These are phyloP conservation scores for Notolabrus celidotus DNA, from an alignment of 2,797 vertebrate species.

Conservation along the genomic window DNA sequence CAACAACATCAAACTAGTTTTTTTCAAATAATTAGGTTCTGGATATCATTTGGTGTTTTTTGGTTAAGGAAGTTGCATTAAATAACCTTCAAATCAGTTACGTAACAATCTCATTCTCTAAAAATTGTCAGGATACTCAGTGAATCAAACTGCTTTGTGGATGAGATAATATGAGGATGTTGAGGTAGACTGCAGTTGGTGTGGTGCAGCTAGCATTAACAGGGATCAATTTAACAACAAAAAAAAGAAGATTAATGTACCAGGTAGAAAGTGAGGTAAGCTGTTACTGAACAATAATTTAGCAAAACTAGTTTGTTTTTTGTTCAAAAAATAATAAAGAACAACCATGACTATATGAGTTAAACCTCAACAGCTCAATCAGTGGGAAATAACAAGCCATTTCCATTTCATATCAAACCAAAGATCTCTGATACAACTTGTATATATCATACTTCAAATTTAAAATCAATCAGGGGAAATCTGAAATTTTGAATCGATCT, in stretches of 20 bases:
- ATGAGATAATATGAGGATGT: neutral
- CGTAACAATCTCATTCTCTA: neutral
- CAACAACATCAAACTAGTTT: neutral
- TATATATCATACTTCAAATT: neutral
- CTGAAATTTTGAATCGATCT: neutral
- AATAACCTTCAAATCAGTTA: neutral
- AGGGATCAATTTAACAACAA: neutral
- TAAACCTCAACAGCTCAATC: neutral
- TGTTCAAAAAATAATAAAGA: neutral
- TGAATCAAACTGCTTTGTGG: slow-evolving; percentile 16
- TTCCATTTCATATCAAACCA: neutral
- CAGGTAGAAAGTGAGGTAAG: too few species aligned
- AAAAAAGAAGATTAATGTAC: slow-evolving; percentile 8
- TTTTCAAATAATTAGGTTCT: slow-evolving; percentile 33
- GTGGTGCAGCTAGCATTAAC: neutral
- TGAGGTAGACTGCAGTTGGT: slow-evolving; percentile 48
- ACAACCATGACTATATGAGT: neutral
- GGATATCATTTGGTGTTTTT: slow-evolving; percentile 54
- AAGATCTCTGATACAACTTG: neutral
- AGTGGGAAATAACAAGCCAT: neutral
- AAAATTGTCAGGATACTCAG: neutral
- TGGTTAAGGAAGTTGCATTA: neutral
- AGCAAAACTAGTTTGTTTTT: neutral
- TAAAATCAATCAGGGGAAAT: neutral
- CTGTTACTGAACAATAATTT: neutral